Evolutionary conservation across 2,113 vertebrate species (phyloP).

Genomic region (Oreochromis spilurus): DNA sequence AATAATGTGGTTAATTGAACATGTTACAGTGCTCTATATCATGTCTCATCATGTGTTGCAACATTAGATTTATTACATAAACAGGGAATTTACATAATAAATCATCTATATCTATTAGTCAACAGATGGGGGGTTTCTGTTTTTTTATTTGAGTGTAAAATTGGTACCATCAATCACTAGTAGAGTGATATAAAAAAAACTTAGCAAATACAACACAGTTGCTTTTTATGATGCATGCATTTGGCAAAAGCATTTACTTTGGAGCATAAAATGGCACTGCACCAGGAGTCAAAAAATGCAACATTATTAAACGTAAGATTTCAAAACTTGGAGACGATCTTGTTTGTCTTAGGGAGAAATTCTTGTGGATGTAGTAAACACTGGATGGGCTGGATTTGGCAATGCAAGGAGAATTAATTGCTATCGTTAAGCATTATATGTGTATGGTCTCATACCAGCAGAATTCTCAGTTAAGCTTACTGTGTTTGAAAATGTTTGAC

Average conservation of each 20-base stretch:
- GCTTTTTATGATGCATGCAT: background rate
- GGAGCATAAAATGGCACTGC: background rate
- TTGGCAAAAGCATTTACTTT: background rate
- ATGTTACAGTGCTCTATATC: background rate
- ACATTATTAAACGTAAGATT: background rate
- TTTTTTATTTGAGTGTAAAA: background rate
- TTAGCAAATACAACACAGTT: background rate
- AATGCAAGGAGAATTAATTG: background rate
- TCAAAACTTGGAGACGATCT: background rate
- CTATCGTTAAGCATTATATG: background rate
- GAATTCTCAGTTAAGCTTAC: background rate
- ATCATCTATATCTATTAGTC: background rate
- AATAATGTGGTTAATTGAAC: background rate
- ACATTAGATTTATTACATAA: background rate
- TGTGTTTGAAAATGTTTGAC: background rate
- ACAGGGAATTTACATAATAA: background rate
- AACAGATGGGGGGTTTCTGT: background rate
- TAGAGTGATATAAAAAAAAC: background rate
- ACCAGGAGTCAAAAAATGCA: background rate
- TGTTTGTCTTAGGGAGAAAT: background rate
- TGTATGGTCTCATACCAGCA: background rate
- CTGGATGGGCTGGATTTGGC: background rate
- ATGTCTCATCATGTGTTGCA: background rate
- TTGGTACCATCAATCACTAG: background rate
- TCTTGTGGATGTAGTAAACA: background rate